Conservation (phyloP, 1,140 invertebrate species). For the Sipha flava region DNA sequence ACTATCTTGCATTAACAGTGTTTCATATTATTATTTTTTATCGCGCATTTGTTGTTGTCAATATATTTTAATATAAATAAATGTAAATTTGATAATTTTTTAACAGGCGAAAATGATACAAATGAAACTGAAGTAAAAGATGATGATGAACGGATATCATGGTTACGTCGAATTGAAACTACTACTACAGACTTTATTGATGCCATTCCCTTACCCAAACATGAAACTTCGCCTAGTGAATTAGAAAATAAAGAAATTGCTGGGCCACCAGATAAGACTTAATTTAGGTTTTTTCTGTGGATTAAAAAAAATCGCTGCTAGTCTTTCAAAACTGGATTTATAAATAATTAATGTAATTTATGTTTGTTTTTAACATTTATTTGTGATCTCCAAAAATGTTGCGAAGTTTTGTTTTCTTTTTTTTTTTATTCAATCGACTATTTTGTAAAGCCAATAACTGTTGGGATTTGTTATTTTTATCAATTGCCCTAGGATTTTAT, state of each 20-base stretch:
- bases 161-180: conserved; percentile 9
- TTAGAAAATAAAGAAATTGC: conserved; percentile 12
- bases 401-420: conserved; percentile 27
- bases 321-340: conserved; percentile 27
- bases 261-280: conserved; percentile 31
- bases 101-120: neutral
- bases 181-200: conserved; percentile 17
- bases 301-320: conserved; percentile 11
- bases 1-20: no score
- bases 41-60: no score
- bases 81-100: no score
- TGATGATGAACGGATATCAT: conserved; percentile 4
- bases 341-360: neutral
- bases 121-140: neutral
- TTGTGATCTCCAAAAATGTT: conserved; percentile 27
- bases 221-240: neutral
- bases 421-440: conserved; percentile 24
- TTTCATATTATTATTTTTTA: no score
- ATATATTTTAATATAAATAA: no score
- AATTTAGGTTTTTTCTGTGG: conserved; percentile 11
- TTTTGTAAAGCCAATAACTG: conserved; percentile 30
- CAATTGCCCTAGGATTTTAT: conserved; percentile 12
- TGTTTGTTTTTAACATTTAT: conserved; percentile 20
- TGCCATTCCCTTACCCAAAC: neutral
- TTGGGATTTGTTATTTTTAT: conserved; percentile 29